Conservation (phyloP, 2,797 vertebrate genomes). For the Eurystomus glaucurus region DNA sequence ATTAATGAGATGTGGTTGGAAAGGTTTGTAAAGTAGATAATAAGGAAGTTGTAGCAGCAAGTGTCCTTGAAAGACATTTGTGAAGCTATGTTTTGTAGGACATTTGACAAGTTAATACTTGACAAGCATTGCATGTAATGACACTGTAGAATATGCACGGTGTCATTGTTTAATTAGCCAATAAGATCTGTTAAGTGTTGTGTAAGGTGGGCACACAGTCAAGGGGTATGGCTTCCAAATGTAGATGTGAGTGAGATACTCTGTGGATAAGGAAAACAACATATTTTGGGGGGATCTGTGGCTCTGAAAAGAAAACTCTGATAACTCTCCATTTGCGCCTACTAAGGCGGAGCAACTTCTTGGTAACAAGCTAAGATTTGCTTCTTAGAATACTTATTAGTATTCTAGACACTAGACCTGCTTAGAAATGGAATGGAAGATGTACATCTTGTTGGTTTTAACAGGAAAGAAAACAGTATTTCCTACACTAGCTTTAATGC, state of each 20-base stretch:
- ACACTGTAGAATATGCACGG: background rate
- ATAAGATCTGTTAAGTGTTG: background rate
- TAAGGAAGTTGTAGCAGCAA: conserved; percentile 7
- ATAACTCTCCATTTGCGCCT: background rate
- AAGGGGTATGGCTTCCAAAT: background rate
- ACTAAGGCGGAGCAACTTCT: background rate
- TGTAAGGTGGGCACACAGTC: background rate
- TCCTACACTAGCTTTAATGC: background rate
- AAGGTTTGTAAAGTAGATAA: conserved; percentile 50
- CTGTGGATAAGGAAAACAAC: background rate
- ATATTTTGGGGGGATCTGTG: background rate
- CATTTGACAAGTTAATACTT: conserved; percentile 50
- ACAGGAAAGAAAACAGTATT: background rate
- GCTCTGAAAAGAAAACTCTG: background rate
- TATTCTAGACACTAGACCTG: background rate
- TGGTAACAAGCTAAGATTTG: background rate
- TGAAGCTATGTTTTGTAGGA: background rate
- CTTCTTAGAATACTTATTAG: background rate
- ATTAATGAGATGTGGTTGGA: conserved; percentile 39
- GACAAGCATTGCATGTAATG: conserved; percentile 1
- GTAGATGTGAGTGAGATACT: background rate
- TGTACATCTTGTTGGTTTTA: background rate
- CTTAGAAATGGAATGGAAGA: background rate
- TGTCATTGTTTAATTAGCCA: background rate
- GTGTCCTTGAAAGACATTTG: background rate